Percentiles rank a stretch among this genome's conserved stretches.
phyloP scores from a whole-genome alignment of 2,113 vertebrate genomes.

The Gulo gulo region DNA sequence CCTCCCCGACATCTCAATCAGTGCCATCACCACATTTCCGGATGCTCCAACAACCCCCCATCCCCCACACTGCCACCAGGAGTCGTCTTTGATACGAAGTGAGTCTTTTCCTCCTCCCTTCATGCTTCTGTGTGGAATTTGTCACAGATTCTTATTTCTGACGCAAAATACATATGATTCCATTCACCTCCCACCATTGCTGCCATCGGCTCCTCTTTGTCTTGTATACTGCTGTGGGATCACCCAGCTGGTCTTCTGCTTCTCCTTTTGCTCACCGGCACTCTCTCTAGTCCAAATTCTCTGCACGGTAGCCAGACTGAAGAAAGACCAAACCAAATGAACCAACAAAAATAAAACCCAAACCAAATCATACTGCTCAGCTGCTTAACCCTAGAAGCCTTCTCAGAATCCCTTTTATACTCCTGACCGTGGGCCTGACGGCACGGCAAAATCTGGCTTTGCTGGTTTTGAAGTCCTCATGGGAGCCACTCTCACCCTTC shows the following conservation, averaged over 20 bases:
- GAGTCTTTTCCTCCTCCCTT: not conserved
- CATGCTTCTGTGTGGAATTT: not conserved
- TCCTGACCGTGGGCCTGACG: not conserved
- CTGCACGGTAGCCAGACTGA: not conserved
- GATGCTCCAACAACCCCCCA: too few relatives aligned
- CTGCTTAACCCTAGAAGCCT: not conserved
- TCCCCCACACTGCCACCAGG: too few relatives aligned
- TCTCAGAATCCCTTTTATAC: not conserved
- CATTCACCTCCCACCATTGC: not conserved
- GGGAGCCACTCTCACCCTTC: not conserved
- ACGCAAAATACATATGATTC: too few relatives aligned
- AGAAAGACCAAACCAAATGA: not conserved
- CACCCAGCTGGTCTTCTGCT: not conserved
- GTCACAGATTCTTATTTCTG: not conserved
- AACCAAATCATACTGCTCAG: not conserved
- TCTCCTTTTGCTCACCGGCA: not conserved
- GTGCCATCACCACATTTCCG: accelerated
- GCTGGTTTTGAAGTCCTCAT: not conserved
- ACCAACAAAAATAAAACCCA: not conserved
- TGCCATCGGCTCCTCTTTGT: not conserved
- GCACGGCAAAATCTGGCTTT: not conserved
- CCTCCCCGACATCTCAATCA: accelerated
- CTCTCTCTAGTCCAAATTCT: not conserved
- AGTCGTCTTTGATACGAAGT: not conserved
- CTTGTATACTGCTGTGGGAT: not conserved